Evolutionary conservation across 2,113 vertebrate genomes (phyloP).

Genomic region (Elanoides forficatus): DNA sequence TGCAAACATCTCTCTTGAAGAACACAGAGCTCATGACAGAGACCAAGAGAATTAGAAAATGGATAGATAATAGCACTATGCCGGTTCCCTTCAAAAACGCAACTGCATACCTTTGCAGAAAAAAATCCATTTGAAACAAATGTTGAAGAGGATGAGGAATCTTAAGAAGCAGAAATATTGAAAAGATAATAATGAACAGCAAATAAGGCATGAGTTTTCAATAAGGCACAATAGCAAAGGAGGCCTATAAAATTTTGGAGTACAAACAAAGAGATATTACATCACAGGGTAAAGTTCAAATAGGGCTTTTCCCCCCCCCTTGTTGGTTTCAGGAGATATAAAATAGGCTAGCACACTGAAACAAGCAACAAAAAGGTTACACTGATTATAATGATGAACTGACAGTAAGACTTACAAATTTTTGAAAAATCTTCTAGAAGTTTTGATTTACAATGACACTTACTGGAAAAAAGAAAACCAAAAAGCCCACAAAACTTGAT

Average conservation of each 20-base stretch:
- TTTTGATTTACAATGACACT: background rate
- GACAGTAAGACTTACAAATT: background rate
- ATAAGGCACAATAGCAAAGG: constrained; percentile 7
- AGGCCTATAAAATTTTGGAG: constrained; percentile 41
- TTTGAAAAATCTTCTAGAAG: background rate
- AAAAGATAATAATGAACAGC: constrained; percentile 9
- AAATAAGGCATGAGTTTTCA: constrained; percentile 54
- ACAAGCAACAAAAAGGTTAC: background rate
- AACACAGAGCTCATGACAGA: background rate
- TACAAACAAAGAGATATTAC: constrained; percentile 33
- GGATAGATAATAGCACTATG: background rate
- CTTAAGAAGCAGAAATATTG: constrained; percentile 27
- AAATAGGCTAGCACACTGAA: background rate
- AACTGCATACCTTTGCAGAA: background rate
- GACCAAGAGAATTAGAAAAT: background rate
- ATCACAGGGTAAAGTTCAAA: background rate
- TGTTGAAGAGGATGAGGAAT: background rate
- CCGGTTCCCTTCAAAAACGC: background rate
- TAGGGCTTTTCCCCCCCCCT: background rate
- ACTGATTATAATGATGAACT: background rate
- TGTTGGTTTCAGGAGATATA: background rate
- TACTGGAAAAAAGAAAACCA: background rate
- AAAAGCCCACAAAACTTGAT: background rate
- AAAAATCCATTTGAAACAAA: constrained; percentile 20
- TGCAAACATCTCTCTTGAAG: background rate